phyloP scores from a whole-genome alignment of 2,797 vertebrate genomes.

The Falco biarmicus region DNA sequence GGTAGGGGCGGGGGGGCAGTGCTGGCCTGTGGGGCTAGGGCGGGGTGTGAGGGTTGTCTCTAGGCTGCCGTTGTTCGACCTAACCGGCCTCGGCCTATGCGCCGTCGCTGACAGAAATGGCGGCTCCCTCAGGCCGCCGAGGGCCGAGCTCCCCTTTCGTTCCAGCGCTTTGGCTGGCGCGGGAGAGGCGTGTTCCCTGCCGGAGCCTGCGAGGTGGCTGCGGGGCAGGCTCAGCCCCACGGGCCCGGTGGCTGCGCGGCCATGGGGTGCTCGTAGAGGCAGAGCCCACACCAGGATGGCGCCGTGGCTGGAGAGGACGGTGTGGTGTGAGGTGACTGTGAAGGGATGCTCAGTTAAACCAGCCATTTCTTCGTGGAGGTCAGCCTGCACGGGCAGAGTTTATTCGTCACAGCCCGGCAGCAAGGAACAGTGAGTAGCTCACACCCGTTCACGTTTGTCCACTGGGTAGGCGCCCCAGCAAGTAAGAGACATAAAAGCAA shows the following conservation, averaged over 20 bases:
- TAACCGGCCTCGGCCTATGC: fast-evolving
- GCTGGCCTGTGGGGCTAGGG: too few relatives aligned
- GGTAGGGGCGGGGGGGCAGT: neutral
- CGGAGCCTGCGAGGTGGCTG: neutral
- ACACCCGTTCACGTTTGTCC: fast-evolving
- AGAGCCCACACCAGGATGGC: fast-evolving
- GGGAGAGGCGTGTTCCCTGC: neutral
- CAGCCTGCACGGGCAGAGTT: neutral
- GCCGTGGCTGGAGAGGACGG: neutral
- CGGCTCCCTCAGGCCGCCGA: too few relatives aligned
- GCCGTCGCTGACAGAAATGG: neutral
- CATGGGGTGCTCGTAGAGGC: neutral
- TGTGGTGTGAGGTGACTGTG: fast-evolving
- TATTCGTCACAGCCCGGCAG: neutral
- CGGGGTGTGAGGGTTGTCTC: too few relatives aligned
- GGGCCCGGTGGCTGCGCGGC: fast-evolving
- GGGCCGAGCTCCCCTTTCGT: neutral
- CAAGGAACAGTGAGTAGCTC: fast-evolving
- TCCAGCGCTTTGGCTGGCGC: neutral
- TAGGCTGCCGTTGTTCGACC: fast-evolving
- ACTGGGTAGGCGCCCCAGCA: neutral
- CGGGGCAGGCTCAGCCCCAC: too few relatives aligned
- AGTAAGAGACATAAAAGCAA: neutral
- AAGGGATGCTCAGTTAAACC: neutral
- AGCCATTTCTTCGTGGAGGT: neutral